Base-by-base conservation (phyloP, 1,140 invertebrate species). In the Drosophila lacteicornis region DNA sequence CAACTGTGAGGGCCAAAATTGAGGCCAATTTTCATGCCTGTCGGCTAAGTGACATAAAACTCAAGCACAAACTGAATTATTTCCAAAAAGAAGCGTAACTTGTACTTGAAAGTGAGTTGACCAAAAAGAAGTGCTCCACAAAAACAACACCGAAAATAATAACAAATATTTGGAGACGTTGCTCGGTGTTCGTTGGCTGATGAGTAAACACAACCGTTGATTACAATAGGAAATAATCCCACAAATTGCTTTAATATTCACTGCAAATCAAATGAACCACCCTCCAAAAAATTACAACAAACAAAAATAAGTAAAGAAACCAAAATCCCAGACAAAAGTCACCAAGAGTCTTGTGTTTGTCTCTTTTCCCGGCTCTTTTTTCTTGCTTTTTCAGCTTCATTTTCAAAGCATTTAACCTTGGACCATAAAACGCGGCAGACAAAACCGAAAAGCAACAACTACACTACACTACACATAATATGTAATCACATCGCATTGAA, bases 141-240 rank as follows among this genome's bases (percentile, higher is more conserved):
- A 56, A 45, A 55, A 60, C 57, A 70, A 43, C 46, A 50, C 43
- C 47, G 22, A 45, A 40, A 46, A 57, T 45, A 60, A 73, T 22
- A 42, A 63, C 73, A 50, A 42, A 40, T 47, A 42, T 55, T 51
- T 27, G 49, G 67, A 68, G 62, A 68, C 49, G 67, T 11, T 36
- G 33, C 9, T 11, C 33, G 33, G 0, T 36, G 22, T 25, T 25
- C 22, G 22, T 7, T 30, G 43, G 47, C 71, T 62, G 76, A 83
- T 83, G 76, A 67, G 76, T 79, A 66, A 76, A 77, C 66, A 65
- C 66, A 65, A 80, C 38, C 80, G 74, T 69, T 90, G 85, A 90
- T 90, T 90, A 90, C 85, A 92, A 92, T 92, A 87, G 91, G 80
- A 92, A 92, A 91, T 92, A 92, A 92, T 91, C 80, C 77, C 90